Percentiles rank a stretch among this genome's conserved stretches.
Evolutionary conservation across 2,797 vertebrate genomes (phyloP).

Genomic region (Neostethus bicornis): DNA sequence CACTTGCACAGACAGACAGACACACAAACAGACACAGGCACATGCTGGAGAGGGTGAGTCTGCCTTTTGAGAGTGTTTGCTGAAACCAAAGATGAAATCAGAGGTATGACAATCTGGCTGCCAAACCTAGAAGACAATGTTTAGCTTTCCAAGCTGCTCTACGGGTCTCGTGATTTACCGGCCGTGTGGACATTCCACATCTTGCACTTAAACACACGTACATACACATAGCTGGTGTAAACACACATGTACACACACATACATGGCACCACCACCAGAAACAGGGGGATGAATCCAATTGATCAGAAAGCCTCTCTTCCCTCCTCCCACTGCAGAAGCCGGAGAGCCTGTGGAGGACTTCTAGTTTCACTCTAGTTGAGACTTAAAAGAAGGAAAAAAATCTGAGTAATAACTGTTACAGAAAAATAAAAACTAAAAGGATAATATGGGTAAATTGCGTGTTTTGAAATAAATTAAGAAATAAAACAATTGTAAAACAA

Average conservation of each 20-base stretch:
- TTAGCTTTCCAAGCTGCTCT: slow-evolving; percentile 68
- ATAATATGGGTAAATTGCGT: slow-evolving; percentile 87
- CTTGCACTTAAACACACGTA: slow-evolving; percentile 62
- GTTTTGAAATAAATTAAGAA: slow-evolving; percentile 87
- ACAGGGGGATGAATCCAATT: slow-evolving; percentile 39
- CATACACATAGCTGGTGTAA: slow-evolving; percentile 22
- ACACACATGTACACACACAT: slow-evolving; percentile 18
- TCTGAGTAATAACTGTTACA: slow-evolving; percentile 86
- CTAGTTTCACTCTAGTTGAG: slow-evolving; percentile 81
- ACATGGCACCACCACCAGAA: slow-evolving; percentile 23
- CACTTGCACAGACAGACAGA: slow-evolving; percentile 65
- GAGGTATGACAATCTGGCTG: slow-evolving; percentile 81
- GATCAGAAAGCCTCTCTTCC: slow-evolving; percentile 79
- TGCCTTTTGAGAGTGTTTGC: slow-evolving; percentile 73
- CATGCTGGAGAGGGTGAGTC: slow-evolving; percentile 65
- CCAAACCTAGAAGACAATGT: slow-evolving; percentile 73
- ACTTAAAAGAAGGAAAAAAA: slow-evolving; percentile 81
- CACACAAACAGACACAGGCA: slow-evolving; percentile 70
- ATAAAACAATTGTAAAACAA: slow-evolving; percentile 84
- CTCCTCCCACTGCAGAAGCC: slow-evolving; percentile 80
- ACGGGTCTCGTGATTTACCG: slow-evolving; percentile 65
- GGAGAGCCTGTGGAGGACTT: slow-evolving; percentile 82
- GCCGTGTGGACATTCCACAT: slow-evolving; percentile 69
- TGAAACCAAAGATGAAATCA: slow-evolving; percentile 82
- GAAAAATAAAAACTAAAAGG: slow-evolving; percentile 84